Conservation (phyloP, 2,113 vertebrate genomes). For the Bubo scandiacus region DNA sequence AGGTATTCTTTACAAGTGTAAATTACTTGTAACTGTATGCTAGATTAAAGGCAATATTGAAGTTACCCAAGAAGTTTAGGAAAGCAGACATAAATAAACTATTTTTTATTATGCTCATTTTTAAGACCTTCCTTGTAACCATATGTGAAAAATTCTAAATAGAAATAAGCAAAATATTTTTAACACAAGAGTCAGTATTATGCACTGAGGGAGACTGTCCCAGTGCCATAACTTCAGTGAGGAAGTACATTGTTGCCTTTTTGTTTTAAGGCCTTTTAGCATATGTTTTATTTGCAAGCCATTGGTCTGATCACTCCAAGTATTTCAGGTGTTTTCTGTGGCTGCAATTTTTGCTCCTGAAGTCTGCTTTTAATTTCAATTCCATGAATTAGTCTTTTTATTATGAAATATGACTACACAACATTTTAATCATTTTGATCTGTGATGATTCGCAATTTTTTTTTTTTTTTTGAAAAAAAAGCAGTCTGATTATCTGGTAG, state of each 20-base stretch:
- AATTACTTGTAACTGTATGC: background rate
- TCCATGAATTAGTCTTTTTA: background rate
- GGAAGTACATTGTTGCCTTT: background rate
- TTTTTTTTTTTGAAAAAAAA: background rate
- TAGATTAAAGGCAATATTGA: background rate
- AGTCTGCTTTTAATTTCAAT: background rate
- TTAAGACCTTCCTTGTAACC: background rate
- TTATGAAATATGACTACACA: background rate
- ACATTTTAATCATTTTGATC: background rate
- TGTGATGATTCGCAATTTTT: background rate
- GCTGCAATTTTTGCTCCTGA: background rate
- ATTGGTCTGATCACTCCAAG: background rate
- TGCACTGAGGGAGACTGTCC: background rate
- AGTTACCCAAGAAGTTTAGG: background rate
- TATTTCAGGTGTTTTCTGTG: background rate
- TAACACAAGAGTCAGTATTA: background rate
- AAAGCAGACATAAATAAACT: background rate
- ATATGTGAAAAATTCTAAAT: background rate
- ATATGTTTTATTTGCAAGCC: background rate
- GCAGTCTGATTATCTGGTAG: background rate
- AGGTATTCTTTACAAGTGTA: background rate
- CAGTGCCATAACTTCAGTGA: background rate
- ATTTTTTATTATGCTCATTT: background rate
- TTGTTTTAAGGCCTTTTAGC: background rate
- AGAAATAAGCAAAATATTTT: background rate